Evolutionary conservation across 2,888 invertebrate species (phyloP), one percentile per base, ranked within the genome.

Genomic region (Epirrhoe tristata): DNA sequence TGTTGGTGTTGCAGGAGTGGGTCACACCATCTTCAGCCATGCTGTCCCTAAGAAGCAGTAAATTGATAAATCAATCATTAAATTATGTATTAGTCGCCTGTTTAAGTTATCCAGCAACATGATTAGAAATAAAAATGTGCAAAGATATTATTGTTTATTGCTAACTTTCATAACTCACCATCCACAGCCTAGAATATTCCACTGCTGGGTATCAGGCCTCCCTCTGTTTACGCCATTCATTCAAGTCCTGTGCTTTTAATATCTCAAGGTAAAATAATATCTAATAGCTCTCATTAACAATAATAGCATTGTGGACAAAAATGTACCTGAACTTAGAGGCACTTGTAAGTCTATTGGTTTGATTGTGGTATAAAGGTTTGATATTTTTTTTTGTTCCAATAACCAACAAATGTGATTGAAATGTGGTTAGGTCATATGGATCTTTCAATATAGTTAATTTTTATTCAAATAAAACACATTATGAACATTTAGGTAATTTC

Each of bases 21-120:
- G 76, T n/a, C 89, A 93, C 72, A 88, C 90, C 31, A 74, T 93
- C 77, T 93, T 83, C 74, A 55, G 14, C 43, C 87, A 90, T 24
- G 91, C 92, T 67, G 76, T 90, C 4, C 90, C 91, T 70, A 91
- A 88, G 81, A 89, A 91, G 77, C 74, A 81, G 75, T 86, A 81
- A 85, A 77, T 74, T 59, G 63, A 73, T 71, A 59, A 70, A 78
- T 77, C 73, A 68, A 75, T 72, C 76, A 73, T 71, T 75, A 70
- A 77, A 78, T 70, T 73, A 84, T 85, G 80, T 85, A 82, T 86
- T 89, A 90, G 89, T 77, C 75, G 71, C 72, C 77, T 83, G 79
- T 85, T 24, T 65, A 72, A 71, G 73, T 73, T 68, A 71, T 71
- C 75, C 59, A 80, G 74, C 81, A 85, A 79, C 82, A 78, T 82